Base-by-base conservation (phyloP, 2,797 vertebrate species). In the Acanthurus tractus region DNA sequence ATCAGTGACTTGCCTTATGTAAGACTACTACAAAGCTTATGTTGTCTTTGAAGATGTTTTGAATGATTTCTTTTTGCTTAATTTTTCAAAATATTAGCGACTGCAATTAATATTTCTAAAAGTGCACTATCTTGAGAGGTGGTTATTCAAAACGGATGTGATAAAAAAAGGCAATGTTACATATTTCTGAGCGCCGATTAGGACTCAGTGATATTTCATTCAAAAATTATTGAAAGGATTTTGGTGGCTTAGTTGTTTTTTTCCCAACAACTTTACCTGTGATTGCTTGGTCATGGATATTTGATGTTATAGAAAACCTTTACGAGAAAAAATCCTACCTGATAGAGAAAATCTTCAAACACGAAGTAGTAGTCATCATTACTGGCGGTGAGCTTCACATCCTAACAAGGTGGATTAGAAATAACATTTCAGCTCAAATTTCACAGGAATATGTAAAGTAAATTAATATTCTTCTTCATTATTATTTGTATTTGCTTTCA, bases 291-390 rank as follows among this genome's bases (percentile, higher is more conserved):
- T 36, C 1, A 8, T 15, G 48, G 13, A 22, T 45, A 42, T 59
- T 50, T 40, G 13, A 34, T 34, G 23, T n/a, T 29, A 6, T 0
- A 25, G 36, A 36, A 1, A 42, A n/a, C n/a, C n/a, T n/a, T n/a
- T n/a, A n/a, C n/a, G 38, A 57, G 14, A 44, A 12, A 0, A n/a
- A 42, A 22, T 0, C 86, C 52, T 88, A 99, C 98, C 96, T 99
- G 98, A 94, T 99, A 99, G 70, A 99, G 96, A 93, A 97, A 99
- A 88, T 99, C 98, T 92, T 99, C 98, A 96, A 99, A 99, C 70
- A 99, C 98, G 96, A 99, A 99, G 94, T 99, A 99, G 90, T 99
- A 98, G 94, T 99, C 98, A 55, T 99, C 98, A 0, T 99, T 99
- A 88, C 97, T 99, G 86, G 98, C 98, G 2, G 98, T 99, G 86